Percentiles rank a stretch among this genome's conserved stretches.
Evolutionary conservation across 1,140 invertebrate genomes (phyloP).

Genomic region (Atopsyche davidsoni): DNA sequence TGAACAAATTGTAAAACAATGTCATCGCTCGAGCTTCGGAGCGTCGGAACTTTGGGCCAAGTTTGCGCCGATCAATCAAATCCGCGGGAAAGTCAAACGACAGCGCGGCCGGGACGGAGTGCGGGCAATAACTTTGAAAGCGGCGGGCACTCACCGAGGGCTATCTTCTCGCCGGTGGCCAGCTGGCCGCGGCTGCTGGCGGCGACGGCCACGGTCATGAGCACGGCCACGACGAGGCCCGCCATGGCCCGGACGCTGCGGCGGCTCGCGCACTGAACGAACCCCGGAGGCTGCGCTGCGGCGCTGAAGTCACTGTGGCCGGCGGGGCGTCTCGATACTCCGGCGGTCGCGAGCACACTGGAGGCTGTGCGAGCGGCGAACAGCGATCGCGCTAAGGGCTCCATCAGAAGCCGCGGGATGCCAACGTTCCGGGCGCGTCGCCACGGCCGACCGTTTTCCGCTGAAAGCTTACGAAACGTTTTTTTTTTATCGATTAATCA

Average conservation of each 20-base stretch:
- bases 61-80: too few species aligned
- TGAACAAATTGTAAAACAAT: too few species aligned
- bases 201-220: slow-evolving; percentile 17
- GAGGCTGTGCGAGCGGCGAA: slow-evolving; percentile 1
- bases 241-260: slow-evolving; percentile 15
- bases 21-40: too few species aligned
- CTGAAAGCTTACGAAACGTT: too few species aligned
- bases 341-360: not conserved
- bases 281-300: not conserved
- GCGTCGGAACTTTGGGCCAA: too few species aligned
- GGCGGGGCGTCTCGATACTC: slow-evolving; percentile 2
- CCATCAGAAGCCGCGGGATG: slow-evolving; percentile 11
- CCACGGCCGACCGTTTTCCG: not conserved
- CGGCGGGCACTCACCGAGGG: slow-evolving; percentile 28
- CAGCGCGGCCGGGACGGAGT: too few species aligned
- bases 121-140: too few species aligned
- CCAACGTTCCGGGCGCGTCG: slow-evolving; percentile 8
- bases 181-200: slow-evolving; percentile 22
- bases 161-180: slow-evolving; percentile 24
- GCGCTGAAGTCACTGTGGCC: not conserved
- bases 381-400: not conserved
- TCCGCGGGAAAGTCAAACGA: too few species aligned
- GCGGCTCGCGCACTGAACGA: not conserved
- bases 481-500: too few species aligned
- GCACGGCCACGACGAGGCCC: slow-evolving; percentile 12